A percentile compares a stretch with the other conserved stretches of the same genome.
phyloP scores from a whole-genome alignment of 1,140 invertebrate species.

The Caerostris darwini region DNA sequence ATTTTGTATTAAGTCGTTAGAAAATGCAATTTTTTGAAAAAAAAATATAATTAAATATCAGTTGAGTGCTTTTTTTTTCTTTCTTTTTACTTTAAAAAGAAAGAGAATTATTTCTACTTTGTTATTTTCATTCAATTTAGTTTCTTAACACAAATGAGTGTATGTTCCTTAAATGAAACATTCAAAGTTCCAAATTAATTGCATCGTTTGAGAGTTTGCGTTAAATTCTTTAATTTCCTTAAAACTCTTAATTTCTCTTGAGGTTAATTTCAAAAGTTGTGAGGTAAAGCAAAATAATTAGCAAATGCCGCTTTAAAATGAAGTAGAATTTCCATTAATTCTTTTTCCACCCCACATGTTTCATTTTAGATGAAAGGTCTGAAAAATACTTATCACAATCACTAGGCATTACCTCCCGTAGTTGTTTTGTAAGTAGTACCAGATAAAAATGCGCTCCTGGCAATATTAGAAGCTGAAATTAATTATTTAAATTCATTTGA shows the following conservation, averaged over 20 bases:
- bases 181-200: constrained; percentile 46
- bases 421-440: background rate
- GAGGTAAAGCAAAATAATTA: constrained; percentile 40
- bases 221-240: constrained; percentile 30
- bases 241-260: constrained; percentile 55
- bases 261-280: constrained; percentile 38
- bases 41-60: background rate
- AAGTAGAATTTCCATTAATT: constrained; percentile 20
- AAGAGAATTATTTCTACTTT: background rate
- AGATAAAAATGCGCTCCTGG: background rate
- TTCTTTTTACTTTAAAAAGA: background rate
- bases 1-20: background rate
- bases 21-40: constrained; percentile 8
- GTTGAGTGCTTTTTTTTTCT: background rate
- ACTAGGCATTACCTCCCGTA: background rate
- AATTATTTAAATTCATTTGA: background rate
- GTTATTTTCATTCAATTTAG: background rate
- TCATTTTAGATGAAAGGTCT: background rate
- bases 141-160: background rate
- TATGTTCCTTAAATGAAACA: background rate
- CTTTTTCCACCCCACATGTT: background rate
- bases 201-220: constrained; percentile 25
- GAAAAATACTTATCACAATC: background rate
- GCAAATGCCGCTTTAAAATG: background rate
- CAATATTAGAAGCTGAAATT: background rate